These are phyloP conservation scores for Vombatus ursinus DNA, from an alignment of 2,113 vertebrate species.

Conservation along the genomic window DNA sequence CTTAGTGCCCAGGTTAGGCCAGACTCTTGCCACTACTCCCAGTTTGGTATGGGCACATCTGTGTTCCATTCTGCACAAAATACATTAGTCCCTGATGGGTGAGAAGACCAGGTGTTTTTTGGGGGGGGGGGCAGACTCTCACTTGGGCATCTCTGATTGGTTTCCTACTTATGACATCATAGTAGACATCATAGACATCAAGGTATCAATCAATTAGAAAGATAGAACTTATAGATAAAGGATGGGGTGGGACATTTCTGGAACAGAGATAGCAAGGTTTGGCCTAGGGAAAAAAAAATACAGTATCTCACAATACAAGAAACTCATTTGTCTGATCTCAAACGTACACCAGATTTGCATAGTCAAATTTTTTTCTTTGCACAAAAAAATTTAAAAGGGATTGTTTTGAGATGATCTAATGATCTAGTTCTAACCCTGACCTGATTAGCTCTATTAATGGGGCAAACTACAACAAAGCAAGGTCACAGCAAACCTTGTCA, in stretches of 20 bases:
- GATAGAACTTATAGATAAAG: not conserved
- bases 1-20: not conserved
- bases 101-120: not conserved
- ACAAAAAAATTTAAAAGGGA: not conserved
- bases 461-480: not conserved
- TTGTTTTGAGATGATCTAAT: not conserved
- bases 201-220: not conserved
- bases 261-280: not conserved
- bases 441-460: not conserved
- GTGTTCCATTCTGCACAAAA: not conserved
- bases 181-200: too few species aligned
- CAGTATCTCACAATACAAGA: not conserved
- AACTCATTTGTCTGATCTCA: not conserved
- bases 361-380: not conserved
- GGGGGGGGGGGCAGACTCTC: not conserved
- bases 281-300: not conserved
- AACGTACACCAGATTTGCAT: not conserved
- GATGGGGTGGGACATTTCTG: not conserved
- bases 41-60: not conserved
- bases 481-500: not conserved
- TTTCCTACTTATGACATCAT: not conserved
- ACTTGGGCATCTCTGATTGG: not conserved
- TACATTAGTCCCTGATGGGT: not conserved
- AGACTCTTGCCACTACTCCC: not conserved
- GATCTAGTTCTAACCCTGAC: not conserved